Evolutionary conservation across 2,888 invertebrate genomes (phyloP).

Genomic region (Rhingia rostrata): DNA sequence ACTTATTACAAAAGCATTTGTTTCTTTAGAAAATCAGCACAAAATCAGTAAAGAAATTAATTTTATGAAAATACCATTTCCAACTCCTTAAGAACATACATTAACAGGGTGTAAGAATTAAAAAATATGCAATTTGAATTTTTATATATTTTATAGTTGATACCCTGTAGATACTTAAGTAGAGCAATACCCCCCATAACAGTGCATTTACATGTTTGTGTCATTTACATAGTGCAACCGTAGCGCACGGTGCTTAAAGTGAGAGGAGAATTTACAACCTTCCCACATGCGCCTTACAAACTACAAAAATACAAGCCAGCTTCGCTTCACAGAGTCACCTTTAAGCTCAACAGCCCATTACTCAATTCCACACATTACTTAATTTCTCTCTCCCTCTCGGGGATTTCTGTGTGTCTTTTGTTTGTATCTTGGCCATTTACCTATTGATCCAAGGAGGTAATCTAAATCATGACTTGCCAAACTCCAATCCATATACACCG

Average conservation of each 20-base stretch:
- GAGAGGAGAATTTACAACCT: slow-evolving; percentile 53
- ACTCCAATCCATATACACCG: slow-evolving; percentile 69
- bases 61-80: background rate
- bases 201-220: slow-evolving; percentile 52
- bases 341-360: slow-evolving; percentile 60
- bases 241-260: slow-evolving; percentile 50
- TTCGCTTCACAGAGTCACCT: slow-evolving; percentile 57
- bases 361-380: slow-evolving; percentile 74
- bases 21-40: too few relatives aligned
- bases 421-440: slow-evolving; percentile 60
- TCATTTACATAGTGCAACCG: slow-evolving; percentile 17
- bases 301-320: slow-evolving; percentile 22
- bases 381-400: slow-evolving; percentile 48
- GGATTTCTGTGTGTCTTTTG: slow-evolving; percentile 8
- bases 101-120: background rate
- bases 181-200: slow-evolving; percentile 61
- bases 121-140: too few relatives aligned
- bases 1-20: too few relatives aligned
- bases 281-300: slow-evolving; percentile 66
- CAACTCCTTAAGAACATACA: background rate
- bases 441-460: slow-evolving; percentile 67
- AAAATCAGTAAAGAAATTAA: background rate
- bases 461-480: slow-evolving; percentile 74
- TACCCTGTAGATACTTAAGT: slow-evolving; percentile 34
- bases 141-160: too few relatives aligned